Evolutionary conservation across 2,888 invertebrate species (phyloP), one percentile per base, ranked within the genome.

Genomic region (Oligia fasciuncula): DNA sequence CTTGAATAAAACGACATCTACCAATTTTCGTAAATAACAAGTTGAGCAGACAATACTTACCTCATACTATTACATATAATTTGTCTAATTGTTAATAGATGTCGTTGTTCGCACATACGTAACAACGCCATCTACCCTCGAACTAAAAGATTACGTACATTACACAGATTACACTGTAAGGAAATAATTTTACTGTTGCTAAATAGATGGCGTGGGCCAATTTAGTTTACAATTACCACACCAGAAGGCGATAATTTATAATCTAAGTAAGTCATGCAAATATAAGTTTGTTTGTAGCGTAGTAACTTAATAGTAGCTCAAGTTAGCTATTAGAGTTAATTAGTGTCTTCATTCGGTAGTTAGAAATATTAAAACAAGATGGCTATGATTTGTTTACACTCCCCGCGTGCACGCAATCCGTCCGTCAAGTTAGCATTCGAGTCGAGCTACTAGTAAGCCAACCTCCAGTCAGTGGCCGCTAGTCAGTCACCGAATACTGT

Each of bases 401-500:
- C 75, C 81, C 73, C 80, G 77, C 82, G 75, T 73, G 62, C 82
- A 84, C 89, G 87, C 88, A 89, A 90, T 85, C 57, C 23, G 81
- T 79, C 73, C 77, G 83, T 85, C 82, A 90, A 90, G 85, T 85
- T 82, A 67, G 70, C 85, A 84, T 89, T 85, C 90, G 91, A 92
- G 91, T 91, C 87, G 86, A 89, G 83, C 87, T 83, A 89, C 85
- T 88, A 89, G 77, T 69, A 75, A 57, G 74, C 87, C 83, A 81
- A 79, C 82, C 66, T 6, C 85, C 89, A 82, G 78, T 75, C 81
- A 89, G 86, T 90, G 85, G 89, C 89, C 90, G 90, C 90, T 89
- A 93, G 93, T 94, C 93, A 92, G 91, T 93, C 92, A 91, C 91
- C 90, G 92, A 91, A 90, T 88, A 90, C 82, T 87, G 87, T 81